These are phyloP conservation scores for Andrena flavipes DNA, from an alignment of 2,888 invertebrate genomes.

Conservation along the genomic window DNA sequence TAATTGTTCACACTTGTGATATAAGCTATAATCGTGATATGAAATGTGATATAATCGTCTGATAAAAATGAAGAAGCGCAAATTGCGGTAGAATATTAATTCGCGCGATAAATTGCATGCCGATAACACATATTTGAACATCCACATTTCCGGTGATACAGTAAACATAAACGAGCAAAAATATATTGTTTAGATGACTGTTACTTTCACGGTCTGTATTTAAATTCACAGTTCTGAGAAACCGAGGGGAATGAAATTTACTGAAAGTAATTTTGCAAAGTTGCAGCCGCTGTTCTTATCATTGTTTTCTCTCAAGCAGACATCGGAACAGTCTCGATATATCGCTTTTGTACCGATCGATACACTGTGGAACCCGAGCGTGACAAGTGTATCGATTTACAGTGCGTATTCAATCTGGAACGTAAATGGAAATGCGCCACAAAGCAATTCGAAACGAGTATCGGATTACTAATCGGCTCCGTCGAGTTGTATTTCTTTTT, in stretches of 20 bases:
- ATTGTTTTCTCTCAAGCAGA: conserved; percentile 33
- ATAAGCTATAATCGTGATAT: too few species aligned
- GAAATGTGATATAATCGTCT: not conserved
- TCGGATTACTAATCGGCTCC: not conserved
- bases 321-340: not conserved
- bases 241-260: not conserved
- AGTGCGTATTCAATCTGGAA: not conserved
- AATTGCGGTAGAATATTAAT: not conserved
- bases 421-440: not conserved
- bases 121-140: not conserved
- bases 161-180: not conserved
- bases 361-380: not conserved
- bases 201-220: not conserved
- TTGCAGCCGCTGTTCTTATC: conserved; percentile 20
- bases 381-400: not conserved
- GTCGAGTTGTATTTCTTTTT: too few species aligned
- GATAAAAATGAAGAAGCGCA: conserved; percentile 12
- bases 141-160: not conserved
- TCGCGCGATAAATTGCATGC: not conserved
- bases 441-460: not conserved
- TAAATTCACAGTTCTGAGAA: not conserved
- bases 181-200: not conserved
- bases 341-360: not conserved
- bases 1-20: conserved; percentile 5
- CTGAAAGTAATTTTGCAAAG: not conserved